Evolutionary conservation across 2,888 invertebrate species (phyloP).

Genomic region (Monoplex corrugatus): DNA sequence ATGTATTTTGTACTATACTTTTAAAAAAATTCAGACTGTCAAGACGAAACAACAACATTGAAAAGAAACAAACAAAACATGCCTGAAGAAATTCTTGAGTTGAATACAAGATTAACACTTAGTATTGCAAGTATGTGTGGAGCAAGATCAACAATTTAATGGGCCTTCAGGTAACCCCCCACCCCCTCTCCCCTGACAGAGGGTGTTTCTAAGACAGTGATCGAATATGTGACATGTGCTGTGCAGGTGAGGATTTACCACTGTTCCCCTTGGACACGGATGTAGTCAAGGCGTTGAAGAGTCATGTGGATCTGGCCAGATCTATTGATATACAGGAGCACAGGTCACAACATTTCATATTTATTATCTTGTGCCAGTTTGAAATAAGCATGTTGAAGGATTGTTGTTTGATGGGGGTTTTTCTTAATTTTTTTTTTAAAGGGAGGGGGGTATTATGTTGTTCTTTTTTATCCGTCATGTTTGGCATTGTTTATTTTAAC

Average conservation of each 20-base stretch:
- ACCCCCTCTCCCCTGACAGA: no score
- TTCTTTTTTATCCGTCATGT: neutral
- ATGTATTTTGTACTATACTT: no score
- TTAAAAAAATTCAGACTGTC: no score
- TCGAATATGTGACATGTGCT: neutral
- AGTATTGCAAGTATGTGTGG: no score
- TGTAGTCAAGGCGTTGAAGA: slow-evolving; percentile 86
- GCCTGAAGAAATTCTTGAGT: no score
- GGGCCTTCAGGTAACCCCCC: no score
- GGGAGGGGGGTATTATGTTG: neutral
- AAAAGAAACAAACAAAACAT: no score
- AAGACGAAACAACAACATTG: no score
- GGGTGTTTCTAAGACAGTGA: no score
- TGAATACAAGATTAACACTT: no score
- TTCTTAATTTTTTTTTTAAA: neutral
- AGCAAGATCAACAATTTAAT: no score
- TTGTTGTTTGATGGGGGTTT: neutral
- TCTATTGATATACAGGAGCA: slow-evolving; percentile 90
- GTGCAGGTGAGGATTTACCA: slow-evolving; percentile 90
- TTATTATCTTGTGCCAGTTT: neutral
- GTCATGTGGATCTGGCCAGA: slow-evolving; percentile 89
- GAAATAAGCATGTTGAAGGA: neutral
- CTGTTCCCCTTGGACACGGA: slow-evolving; percentile 89
- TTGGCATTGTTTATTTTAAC: no score
- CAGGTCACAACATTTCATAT: slow-evolving; percentile 82